Evolutionary conservation across 2,888 invertebrate species (phyloP).

Genomic region (Nipponacmea schrenckii): DNA sequence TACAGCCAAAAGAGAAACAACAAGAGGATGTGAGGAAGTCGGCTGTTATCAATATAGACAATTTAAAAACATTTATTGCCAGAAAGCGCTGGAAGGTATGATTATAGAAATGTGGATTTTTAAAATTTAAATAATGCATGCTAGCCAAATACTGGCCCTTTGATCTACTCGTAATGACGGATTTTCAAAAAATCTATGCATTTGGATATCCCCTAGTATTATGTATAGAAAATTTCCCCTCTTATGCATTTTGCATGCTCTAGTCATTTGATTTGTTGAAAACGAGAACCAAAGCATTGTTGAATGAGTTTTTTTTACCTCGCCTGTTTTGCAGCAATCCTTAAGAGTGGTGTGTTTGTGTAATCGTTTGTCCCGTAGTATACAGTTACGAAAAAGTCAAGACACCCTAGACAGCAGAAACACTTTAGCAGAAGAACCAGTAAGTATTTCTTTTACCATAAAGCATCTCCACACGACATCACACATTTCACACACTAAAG

Average conservation of each 20-base stretch:
- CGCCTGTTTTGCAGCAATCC: conserved; percentile 62
- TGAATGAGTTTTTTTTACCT: background rate
- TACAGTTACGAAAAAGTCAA: conserved; percentile 54
- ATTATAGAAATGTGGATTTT: background rate
- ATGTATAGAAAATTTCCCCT: too few species aligned
- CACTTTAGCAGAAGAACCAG: conserved; percentile 26
- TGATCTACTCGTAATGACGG: too few species aligned
- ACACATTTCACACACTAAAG: too few species aligned
- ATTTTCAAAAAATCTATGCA: too few species aligned
- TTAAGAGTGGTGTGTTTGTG: conserved; percentile 68
- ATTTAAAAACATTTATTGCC: conserved; percentile 70
- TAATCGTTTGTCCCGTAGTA: conserved; percentile 65
- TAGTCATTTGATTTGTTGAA: too few species aligned
- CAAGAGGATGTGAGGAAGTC: conserved; percentile 59
- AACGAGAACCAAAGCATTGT: background rate
- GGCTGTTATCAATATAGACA: conserved; percentile 68
- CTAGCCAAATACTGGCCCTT: too few species aligned
- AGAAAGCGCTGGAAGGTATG: conserved; percentile 70
- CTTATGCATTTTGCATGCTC: too few species aligned
- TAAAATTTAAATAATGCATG: background rate
- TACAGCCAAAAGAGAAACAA: conserved; percentile 60
- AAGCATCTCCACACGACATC: too few species aligned
- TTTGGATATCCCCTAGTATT: too few species aligned
- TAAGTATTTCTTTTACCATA: too few species aligned
- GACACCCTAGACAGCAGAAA: conserved; percentile 47